Percentiles rank a stretch among this genome's conserved stretches.
phyloP scores from a whole-genome alignment of 30 jellyfish, hydroid and myxozoan species.

The Chrysaora quinquecirrha region DNA sequence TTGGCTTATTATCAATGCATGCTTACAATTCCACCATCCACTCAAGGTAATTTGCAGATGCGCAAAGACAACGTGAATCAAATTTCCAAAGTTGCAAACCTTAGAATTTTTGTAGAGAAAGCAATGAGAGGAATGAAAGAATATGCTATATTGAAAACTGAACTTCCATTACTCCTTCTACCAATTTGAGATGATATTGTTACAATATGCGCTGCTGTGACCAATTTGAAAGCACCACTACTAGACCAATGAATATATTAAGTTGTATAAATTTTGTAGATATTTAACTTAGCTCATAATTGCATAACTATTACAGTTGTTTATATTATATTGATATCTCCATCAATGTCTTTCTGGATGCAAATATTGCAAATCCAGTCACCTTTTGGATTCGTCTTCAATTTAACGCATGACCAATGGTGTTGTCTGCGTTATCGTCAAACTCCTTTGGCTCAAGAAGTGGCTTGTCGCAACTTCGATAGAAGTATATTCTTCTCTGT shows the following conservation, averaged over 20 bases:
- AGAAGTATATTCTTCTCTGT: neutral
- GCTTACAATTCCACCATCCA: constrained; percentile 61
- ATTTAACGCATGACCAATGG: too few species aligned
- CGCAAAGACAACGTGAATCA: constrained; percentile 1
- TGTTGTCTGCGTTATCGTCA: too few species aligned
- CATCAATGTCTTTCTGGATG: too few species aligned
- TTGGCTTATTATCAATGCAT: constrained; percentile 40
- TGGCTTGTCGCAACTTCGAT: constrained; percentile 33
- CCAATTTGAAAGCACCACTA: constrained; percentile 16
- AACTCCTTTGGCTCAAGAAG: constrained; percentile 18
- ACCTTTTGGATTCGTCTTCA: neutral
- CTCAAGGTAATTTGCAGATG: constrained; percentile 35
- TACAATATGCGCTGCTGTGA: constrained; percentile 20
- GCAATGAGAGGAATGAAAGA: constrained; percentile 52
- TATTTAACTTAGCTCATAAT: too few species aligned
- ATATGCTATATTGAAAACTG: constrained; percentile 11
- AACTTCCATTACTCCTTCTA: too few species aligned
- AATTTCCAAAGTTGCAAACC: constrained; percentile 49
- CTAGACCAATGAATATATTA: too few species aligned
- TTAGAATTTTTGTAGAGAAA: too few species aligned
- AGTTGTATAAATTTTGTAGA: too few species aligned
- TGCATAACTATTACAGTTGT: too few species aligned
- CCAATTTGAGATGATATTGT: too few species aligned
- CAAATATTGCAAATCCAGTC: constrained; percentile 5
- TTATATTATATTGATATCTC: too few species aligned